These are phyloP conservation scores for Gadus macrocephalus DNA, from an alignment of 2,113 vertebrate genomes.

Conservation along the genomic window DNA sequence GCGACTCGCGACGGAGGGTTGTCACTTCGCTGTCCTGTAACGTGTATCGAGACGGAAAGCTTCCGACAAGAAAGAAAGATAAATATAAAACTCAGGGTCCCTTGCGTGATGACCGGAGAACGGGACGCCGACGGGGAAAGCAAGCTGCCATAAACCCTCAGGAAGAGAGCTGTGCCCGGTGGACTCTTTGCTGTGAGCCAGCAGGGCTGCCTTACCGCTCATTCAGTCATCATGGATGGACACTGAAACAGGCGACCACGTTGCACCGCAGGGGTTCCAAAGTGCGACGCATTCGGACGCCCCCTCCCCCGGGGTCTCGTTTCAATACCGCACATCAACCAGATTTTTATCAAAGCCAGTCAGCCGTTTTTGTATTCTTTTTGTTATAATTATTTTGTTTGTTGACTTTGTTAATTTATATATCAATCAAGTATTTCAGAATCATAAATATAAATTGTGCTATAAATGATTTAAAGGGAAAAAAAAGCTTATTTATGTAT, in stretches of 20 bases:
- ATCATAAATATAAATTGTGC: constrained; percentile 59
- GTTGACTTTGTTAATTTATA: constrained; percentile 74
- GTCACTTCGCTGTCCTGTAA: too few species aligned
- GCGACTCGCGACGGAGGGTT: too few species aligned
- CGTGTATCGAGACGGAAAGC: too few species aligned
- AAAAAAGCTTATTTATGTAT: constrained; percentile 75
- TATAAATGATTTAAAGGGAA: constrained; percentile 69
- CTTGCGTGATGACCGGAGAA: too few species aligned
- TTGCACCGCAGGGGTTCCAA: constrained; percentile 10
- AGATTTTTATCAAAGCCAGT: constrained; percentile 66
- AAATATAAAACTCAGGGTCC: background rate
- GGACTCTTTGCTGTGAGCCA: constrained; percentile 45
- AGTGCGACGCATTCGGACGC: constrained; percentile 4
- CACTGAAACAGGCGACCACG: constrained; percentile 18
- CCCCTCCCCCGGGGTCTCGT: constrained; percentile 13
- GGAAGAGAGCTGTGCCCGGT: constrained; percentile 12
- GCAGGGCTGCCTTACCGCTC: constrained; percentile 19
- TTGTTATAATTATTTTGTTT: constrained; percentile 71
- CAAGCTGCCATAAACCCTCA: constrained; percentile 22
- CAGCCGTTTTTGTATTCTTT: constrained; percentile 75
- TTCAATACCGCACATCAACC: constrained; percentile 75
- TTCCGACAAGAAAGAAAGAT: too few species aligned
- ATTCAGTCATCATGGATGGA: constrained; percentile 6
- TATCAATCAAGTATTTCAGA: constrained; percentile 57
- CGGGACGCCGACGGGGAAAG: background rate